A percentile compares a stretch with the other conserved stretches of the same genome.
These are phyloP conservation scores for Gavialis gangeticus DNA, from an alignment of 2,113 vertebrate species.

Conservation along the genomic window DNA sequence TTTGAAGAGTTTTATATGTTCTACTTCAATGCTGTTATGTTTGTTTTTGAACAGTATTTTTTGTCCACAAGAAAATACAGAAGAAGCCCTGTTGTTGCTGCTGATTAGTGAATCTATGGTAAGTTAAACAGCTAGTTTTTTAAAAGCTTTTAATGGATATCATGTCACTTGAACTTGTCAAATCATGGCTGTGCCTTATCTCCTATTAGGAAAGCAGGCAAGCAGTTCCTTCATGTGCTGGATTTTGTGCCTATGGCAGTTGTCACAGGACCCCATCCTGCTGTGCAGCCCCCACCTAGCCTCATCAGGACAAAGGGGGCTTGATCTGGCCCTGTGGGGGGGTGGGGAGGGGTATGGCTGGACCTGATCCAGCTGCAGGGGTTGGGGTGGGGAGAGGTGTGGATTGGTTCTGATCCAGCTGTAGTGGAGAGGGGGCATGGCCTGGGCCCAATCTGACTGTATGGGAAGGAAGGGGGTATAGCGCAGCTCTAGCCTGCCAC, in stretches of 20 bases:
- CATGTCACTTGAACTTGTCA: background rate
- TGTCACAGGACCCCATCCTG: no score
- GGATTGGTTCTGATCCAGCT: background rate
- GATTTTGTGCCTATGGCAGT: no score
- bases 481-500: no score
- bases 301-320: no score
- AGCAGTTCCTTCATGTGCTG: background rate
- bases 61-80: slow-evolving; percentile 99
- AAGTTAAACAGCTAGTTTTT: slow-evolving; percentile 64
- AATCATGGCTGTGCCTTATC: background rate
- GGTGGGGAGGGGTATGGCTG: background rate
- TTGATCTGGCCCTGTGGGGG: no score
- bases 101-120: slow-evolving; percentile 99
- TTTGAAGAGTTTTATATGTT: background rate
- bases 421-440: no score
- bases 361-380: no score
- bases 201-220: background rate
- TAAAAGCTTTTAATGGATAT: background rate
- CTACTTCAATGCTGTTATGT: slow-evolving; percentile 57
- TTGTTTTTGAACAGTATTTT: slow-evolving; percentile 89
- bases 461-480: background rate
- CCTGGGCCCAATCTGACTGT: background rate
- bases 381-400: no score
- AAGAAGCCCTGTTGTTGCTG: slow-evolving; percentile 94
- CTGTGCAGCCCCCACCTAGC: no score